phyloP scores from a whole-genome alignment of 2,797 vertebrate genomes.

The Hozukius guyotensis region DNA sequence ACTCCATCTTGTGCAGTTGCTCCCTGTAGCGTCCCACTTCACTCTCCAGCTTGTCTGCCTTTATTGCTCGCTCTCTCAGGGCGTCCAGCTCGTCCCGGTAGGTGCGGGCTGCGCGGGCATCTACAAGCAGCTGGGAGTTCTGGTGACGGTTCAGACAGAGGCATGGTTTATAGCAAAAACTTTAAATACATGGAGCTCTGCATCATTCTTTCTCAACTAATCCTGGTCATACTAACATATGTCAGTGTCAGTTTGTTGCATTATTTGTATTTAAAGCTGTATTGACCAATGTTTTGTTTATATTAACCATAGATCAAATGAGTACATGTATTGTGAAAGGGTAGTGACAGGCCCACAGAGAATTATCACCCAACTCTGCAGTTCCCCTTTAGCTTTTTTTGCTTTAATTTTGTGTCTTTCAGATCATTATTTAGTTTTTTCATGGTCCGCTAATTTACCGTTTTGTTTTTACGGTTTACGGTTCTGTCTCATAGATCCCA shows the following conservation, averaged over 20 bases:
- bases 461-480: too few species aligned
- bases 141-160: conserved; percentile 55
- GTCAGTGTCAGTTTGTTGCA: neutral
- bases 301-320: neutral
- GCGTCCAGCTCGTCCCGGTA: conserved; percentile 93
- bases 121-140: conserved; percentile 90
- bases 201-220: neutral
- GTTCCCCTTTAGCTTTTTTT: neutral
- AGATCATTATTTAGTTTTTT: too few species aligned
- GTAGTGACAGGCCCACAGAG: too few species aligned
- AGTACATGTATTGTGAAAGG: neutral
- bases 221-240: neutral
- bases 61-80: conserved; percentile 90
- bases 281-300: neutral
- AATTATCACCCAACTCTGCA: neutral
- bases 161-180: neutral
- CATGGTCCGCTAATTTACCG: too few species aligned
- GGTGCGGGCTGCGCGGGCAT: conserved; percentile 90
- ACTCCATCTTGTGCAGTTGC: conserved; percentile 92
- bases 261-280: neutral
- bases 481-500: too few species aligned
- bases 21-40: conserved; percentile 92
- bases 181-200: neutral
- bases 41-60: conserved; percentile 94
- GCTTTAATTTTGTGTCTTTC: too few species aligned